Evolutionary conservation across 2,797 vertebrate species (phyloP).

Genomic region (Lateolabrax maculatus): DNA sequence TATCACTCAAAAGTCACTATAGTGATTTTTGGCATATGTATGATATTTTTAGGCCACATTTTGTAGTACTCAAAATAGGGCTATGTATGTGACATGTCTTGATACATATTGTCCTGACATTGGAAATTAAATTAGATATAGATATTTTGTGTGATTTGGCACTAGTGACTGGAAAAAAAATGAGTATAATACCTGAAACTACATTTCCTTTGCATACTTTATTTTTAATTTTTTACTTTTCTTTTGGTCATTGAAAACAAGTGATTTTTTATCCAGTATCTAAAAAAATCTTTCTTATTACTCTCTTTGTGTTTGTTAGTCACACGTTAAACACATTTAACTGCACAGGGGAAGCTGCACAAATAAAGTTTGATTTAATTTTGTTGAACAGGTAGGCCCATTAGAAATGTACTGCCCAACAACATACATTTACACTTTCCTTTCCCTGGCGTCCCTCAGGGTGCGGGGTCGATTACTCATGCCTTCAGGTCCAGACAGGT

Average conservation of each 20-base stretch:
- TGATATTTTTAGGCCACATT: background rate
- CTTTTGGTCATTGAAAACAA: no score
- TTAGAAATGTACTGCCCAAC: background rate
- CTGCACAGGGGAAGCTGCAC: background rate
- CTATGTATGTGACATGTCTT: background rate
- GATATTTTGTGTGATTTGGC: background rate
- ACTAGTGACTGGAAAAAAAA: background rate
- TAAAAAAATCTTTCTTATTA: no score
- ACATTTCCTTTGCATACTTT: no score
- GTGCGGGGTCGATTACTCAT: conserved; percentile 68
- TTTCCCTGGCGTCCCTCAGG: fast-evolving
- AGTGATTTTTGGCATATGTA: background rate
- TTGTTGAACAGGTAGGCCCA: background rate
- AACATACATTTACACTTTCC: background rate
- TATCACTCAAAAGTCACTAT: background rate
- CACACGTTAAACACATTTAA: background rate
- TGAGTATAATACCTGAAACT: no score
- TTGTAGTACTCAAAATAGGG: no score
- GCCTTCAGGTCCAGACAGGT: conserved; percentile 80
- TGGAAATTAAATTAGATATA: background rate
- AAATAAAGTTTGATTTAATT: background rate
- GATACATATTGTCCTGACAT: no score
- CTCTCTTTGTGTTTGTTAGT: no score
- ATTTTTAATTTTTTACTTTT: no score
- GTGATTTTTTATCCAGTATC: no score